Base-by-base conservation (phyloP, 2,797 vertebrate species). In the Vireo griseus region DNA sequence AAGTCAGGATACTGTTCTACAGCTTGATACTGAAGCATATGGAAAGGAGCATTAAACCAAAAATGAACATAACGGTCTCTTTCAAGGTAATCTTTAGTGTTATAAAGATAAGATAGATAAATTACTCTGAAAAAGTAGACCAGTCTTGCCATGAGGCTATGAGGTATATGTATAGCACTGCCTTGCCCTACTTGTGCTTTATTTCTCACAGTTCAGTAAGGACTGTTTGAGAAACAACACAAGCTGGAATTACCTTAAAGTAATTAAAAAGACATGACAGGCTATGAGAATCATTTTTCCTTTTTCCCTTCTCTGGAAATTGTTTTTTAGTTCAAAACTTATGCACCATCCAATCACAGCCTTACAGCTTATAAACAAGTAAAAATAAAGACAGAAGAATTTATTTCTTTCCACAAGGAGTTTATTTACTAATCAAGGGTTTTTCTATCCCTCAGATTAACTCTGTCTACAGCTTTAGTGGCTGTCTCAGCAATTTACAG, bases 391-490 rank as follows among this genome's bases (percentile, higher is more conserved):
- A 44, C 21, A 50, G 65, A 84, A 78, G 12, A 61, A 33, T 66
- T 44, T 48, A 42, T 65, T 85, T 90, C 35, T 79, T 92, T 94
- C 29, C 48, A 78, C 31, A 63, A 78, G 15, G 17, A 92, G 75
- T 89, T 92, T 80, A 75, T 25, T 92, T 91, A 83, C 35, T 88
- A 78, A 96, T 76, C 65, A 42, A 54, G 54, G 6, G 28, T 31
- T 94, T 79, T 86, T 90, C 67, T 87, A 45, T 29, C 47, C 58
- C 75, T 66, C 79, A 99, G 99, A 98, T 98, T 93, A 99, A 98
- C 80, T 99, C 99, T 9, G 98, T 98, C 37, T 98, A 98, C 97
- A 99, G 99, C 94, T 99, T 99, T 52, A 99, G 96, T 19, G 99
- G 99, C 75, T 99, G 99, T 82, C 93, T 99, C 85, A 98, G 98